These are phyloP conservation scores for Lycia hirtaria DNA, from an alignment of 2,888 invertebrate species.

Conservation along the genomic window DNA sequence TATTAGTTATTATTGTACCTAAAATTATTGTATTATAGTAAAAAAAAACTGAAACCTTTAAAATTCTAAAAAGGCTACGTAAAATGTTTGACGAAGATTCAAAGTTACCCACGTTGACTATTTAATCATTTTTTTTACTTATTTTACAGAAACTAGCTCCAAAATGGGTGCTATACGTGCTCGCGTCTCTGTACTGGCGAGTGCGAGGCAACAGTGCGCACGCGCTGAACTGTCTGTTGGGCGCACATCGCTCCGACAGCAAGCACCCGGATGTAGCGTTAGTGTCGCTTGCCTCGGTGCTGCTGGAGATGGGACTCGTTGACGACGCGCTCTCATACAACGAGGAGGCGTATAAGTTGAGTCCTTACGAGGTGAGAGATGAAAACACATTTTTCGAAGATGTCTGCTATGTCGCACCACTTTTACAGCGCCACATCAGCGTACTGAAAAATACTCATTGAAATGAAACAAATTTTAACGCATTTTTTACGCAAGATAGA, in stretches of 20 bases:
- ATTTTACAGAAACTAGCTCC: conserved; percentile 88
- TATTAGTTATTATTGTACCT: too few relatives aligned
- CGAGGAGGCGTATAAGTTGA: conserved; percentile 86
- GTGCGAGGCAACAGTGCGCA: conserved; percentile 88
- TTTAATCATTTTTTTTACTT: background rate
- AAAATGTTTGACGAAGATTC: too few relatives aligned
- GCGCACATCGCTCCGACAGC: conserved; percentile 79
- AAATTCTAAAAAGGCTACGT: too few relatives aligned
- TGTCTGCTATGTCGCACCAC: background rate
- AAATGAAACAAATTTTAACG: too few relatives aligned
- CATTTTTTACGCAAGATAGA: too few relatives aligned
- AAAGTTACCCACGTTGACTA: too few relatives aligned
- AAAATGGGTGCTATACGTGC: conserved; percentile 89
- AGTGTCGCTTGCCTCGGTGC: conserved; percentile 88
- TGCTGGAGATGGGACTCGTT: conserved; percentile 87
- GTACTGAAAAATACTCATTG: too few relatives aligned
- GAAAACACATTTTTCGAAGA: background rate
- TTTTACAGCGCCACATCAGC: too few relatives aligned
- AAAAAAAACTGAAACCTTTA: too few relatives aligned
- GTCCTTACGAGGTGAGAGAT: conserved; percentile 89
- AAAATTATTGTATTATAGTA: too few relatives aligned
- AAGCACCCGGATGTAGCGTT: conserved; percentile 88
- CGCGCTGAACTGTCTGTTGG: conserved; percentile 89
- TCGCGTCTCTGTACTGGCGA: conserved; percentile 92
- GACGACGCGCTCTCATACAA: conserved; percentile 87